Base-by-base conservation (phyloP, 1,140 invertebrate genomes). In the Drosophila erecta region DNA sequence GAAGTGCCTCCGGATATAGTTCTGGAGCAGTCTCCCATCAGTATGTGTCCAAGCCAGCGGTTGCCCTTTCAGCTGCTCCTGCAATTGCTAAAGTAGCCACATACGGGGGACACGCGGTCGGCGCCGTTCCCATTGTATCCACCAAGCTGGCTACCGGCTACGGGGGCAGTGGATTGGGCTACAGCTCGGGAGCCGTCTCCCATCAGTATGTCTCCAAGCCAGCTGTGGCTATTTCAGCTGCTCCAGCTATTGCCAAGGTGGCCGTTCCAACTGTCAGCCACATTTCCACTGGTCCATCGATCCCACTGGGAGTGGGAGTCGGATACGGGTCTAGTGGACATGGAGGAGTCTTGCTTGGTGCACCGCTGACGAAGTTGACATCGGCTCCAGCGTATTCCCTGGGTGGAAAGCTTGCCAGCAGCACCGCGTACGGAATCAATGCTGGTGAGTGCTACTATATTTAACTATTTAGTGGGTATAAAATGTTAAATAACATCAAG, bases 1-100 rank as follows among this genome's bases (percentile, higher is more conserved):
- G 20, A 22, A 65, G 35, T 27, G 81, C 51, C 3, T 62, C 46
- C 7, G 85, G 67, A 8, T 61, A 33, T 11, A 80, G 56, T 6
- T 61, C 46, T 11, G 85, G 81, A 8, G 73, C 80, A 1, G 60
- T 84, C 12, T 91, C 79, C 1, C 90, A 91, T 70, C 90, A 85
- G 35, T 86, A 78, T 47, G 79, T 89, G 1, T 89, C 80, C 8
- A 91, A 91, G 60, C 81, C 84, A 0, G 66, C 79, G 1, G 44
- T 79, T n/a, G 65, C 64, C 12, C 54, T 38, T 38, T 41, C n/a
- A n/a, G 66, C 65, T 15, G 80, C 64, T 61, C 80, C 85, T 6
- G 58, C 58, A 7, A 47, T 84, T 1, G 17, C 70, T 11, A 64
- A 91, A 55, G 27, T 65, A 17, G 61, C 79, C 20, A 60, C 44